Conservation (phyloP, 2,888 invertebrate species). For the Brenthis hecate region DNA sequence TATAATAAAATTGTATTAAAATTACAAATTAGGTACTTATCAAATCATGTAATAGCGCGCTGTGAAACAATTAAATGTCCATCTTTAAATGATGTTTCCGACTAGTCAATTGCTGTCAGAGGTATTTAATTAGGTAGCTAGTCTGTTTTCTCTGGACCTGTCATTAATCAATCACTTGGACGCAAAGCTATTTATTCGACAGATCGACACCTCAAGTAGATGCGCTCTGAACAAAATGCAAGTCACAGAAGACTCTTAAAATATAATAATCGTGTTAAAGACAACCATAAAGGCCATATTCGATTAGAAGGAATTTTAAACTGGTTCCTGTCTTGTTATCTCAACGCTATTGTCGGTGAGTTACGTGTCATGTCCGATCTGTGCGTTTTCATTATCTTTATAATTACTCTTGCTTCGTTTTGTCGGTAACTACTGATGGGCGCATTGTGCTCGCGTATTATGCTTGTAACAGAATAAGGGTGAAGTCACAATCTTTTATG, state of each 20-base stretch:
- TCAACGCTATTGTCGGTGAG: constrained; percentile 66
- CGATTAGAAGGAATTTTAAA: constrained; percentile 76
- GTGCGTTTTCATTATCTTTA: constrained; percentile 63
- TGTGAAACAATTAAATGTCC: constrained; percentile 42
- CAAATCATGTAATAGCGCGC: not conserved
- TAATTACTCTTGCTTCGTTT: constrained; percentile 60
- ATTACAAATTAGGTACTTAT: too few relatives aligned
- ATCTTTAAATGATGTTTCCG: constrained; percentile 53
- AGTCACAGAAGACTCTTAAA: constrained; percentile 79
- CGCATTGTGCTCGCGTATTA: constrained; percentile 35
- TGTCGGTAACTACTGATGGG: constrained; percentile 45
- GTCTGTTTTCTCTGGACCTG: constrained; percentile 71
- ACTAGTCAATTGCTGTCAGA: constrained; percentile 50
- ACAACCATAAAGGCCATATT: constrained; percentile 78
- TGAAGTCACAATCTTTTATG: constrained; percentile 29
- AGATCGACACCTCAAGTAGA: constrained; percentile 71
- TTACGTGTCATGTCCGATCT: constrained; percentile 58
- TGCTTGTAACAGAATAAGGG: constrained; percentile 26
- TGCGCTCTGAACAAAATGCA: constrained; percentile 66
- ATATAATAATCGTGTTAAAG: constrained; percentile 82
- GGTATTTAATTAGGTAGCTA: constrained; percentile 76
- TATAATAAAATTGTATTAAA: not conserved
- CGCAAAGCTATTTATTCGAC: constrained; percentile 69
- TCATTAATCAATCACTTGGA: constrained; percentile 79
- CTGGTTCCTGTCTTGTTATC: constrained; percentile 76